These are phyloP conservation scores for Tetraneura akinire DNA, from an alignment of 1,140 invertebrate genomes.

Conservation along the genomic window DNA sequence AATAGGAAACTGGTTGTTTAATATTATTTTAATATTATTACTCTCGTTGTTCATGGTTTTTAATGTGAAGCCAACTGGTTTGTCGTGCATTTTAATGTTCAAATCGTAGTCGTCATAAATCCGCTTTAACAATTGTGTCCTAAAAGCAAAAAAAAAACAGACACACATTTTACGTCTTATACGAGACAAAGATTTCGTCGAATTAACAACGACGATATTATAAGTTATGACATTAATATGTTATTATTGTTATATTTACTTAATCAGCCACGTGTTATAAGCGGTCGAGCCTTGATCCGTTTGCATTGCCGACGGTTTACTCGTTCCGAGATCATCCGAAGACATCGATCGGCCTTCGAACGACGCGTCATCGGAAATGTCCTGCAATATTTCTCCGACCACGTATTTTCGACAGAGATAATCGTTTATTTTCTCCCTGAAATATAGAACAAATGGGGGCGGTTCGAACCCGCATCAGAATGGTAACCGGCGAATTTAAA, in stretches of 20 bases:
- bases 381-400: slow-evolving; percentile 35
- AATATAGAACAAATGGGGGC: too few relatives aligned
- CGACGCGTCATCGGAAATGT: neutral
- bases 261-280: slow-evolving; percentile 30
- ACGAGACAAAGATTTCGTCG: too few relatives aligned
- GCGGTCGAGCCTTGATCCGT: slow-evolving; percentile 29
- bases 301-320: neutral
- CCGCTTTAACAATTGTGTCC: slow-evolving; percentile 29
- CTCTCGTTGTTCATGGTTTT: slow-evolving; percentile 23
- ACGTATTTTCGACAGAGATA: slow-evolving; percentile 36
- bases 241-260: too few relatives aligned
- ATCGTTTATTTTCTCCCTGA: neutral
- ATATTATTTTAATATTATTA: too few relatives aligned
- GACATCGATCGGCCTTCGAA: slow-evolving; percentile 21
- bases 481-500: too few relatives aligned
- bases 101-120: slow-evolving; percentile 43
- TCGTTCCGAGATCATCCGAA: neutral
- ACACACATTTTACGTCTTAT: too few relatives aligned
- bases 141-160: slow-evolving; percentile 13
- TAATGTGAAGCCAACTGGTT: slow-evolving; percentile 12
- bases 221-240: too few relatives aligned
- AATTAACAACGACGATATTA: too few relatives aligned
- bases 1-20: neutral
- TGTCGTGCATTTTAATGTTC: slow-evolving; percentile 39
- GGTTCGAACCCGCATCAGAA: too few relatives aligned